phyloP scores from a whole-genome alignment of 2,888 invertebrate genomes.

The Nemurella pictetii region DNA sequence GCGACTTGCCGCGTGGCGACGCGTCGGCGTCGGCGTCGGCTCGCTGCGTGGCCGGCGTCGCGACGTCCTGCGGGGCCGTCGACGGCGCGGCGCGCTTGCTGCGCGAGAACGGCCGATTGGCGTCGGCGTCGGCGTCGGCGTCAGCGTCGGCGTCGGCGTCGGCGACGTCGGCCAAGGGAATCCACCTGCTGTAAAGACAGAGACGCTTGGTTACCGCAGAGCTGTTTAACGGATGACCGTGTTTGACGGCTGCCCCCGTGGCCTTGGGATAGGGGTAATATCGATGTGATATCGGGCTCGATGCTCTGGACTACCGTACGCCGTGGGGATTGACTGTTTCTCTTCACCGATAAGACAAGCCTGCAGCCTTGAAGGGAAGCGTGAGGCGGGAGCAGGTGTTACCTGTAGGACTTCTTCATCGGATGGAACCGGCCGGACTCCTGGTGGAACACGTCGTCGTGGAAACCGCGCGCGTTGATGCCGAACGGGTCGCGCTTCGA shows the following conservation, averaged over 20 bases:
- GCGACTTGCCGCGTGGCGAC: not conserved
- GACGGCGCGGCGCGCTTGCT: not conserved
- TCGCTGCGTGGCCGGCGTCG: not conserved
- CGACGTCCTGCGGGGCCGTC: not conserved
- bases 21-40: not conserved
- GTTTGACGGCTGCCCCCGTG: no score
- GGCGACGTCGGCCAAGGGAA: not conserved
- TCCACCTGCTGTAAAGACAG: not conserved
- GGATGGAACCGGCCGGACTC: slow-evolving; percentile 46
- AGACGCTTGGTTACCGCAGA: no score
- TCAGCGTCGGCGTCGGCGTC: not conserved
- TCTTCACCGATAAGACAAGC: no score
- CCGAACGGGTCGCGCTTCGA: slow-evolving; percentile 44
- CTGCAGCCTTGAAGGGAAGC: no score
- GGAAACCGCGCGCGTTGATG: slow-evolving; percentile 46
- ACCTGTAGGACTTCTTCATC: slow-evolving; percentile 38
- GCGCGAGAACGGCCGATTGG: not conserved
- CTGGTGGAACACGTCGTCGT: slow-evolving; percentile 46
- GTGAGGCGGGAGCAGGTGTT: no score
- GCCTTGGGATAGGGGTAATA: no score
- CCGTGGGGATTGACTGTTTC: no score
- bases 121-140: no score
- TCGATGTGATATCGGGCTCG: no score
- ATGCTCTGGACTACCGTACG: no score
- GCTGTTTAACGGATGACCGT: no score